These are phyloP conservation scores for Drosophila nebulosa DNA, from an alignment of 1,140 invertebrate genomes.

Conservation along the genomic window DNA sequence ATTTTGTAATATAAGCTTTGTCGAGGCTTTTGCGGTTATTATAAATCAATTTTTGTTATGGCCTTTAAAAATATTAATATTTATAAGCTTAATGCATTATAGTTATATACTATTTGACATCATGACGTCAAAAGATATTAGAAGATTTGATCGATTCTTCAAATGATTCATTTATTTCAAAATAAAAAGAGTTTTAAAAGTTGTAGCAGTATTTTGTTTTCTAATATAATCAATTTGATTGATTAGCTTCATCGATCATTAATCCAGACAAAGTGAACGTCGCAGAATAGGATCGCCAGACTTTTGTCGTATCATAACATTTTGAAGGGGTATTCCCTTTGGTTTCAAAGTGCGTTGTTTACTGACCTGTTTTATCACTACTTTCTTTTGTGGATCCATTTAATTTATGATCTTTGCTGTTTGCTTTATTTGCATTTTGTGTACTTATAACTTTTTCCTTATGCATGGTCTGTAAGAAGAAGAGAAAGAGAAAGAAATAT, in stretches of 20 bases:
- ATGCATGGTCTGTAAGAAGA: slow-evolving; percentile 65
- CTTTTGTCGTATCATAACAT: slow-evolving; percentile 7
- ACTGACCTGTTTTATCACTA: slow-evolving; percentile 73
- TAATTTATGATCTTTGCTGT: slow-evolving; percentile 60
- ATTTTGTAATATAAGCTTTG: neutral
- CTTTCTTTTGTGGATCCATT: slow-evolving; percentile 70
- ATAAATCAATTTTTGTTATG: too few relatives aligned
- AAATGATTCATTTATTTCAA: neutral
- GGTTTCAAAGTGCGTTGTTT: slow-evolving; percentile 7
- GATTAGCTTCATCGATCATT: neutral
- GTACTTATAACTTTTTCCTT: slow-evolving; percentile 63
- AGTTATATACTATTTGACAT: neutral
- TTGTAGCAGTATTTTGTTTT: neutral
- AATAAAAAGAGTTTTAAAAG: neutral
- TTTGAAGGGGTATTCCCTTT: neutral
- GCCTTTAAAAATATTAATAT: neutral
- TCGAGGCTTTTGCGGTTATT: neutral
- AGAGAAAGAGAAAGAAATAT: slow-evolving; percentile 31
- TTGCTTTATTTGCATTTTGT: slow-evolving; percentile 64
- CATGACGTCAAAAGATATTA: neutral
- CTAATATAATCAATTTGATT: neutral
- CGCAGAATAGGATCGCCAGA: neutral
- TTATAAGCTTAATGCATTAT: neutral
- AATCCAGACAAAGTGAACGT: neutral
- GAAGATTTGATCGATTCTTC: neutral